Evolutionary conservation across 2,888 invertebrate species (phyloP), one percentile per base, ranked within the genome.

Genomic region (Synanthedon myopaeformis): DNA sequence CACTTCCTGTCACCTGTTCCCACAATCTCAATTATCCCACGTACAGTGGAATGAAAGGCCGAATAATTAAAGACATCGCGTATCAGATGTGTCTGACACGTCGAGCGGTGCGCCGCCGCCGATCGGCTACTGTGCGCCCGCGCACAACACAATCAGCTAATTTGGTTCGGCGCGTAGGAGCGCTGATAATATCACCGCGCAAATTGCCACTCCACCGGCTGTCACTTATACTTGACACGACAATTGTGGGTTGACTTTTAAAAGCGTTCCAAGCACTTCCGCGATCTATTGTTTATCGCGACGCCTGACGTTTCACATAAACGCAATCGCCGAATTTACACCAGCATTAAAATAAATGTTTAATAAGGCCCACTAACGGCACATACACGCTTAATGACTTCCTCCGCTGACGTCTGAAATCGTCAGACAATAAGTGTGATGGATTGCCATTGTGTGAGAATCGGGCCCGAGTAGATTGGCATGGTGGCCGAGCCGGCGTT

Each of bases 351-450:
- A 72, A 66, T 66, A 68, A 74, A 78, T 69, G 72, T 68, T 75
- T 67, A 62, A 72, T 79, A 74, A 64, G 72, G 70, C 67, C 70
- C 69, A 64, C 70, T 79, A 78, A 74, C 70, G 70, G 72, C 64
- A 63, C 10, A 35, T 62, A 62, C 65, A 64, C 61, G 63, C 74
- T 72, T 82, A 82, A 84, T 84, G 79, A 79, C 79, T 82, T 83
- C 79, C 76, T 79, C 75, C 69, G 82, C 79, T 84, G 83, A 85
- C 83, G 82, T 79, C 73, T 72, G 61, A 76, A 81, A 81, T 84
- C 81, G 78, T 79, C 83, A 74, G 79, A 82, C 80, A 82, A 82
- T 81, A 79, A 82, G 76, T 79, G 72, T 82, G 82, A 83, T 83
- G 74, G 79, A 82, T 84, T 74, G 79, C 77, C 72, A 72, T 78